Evolutionary conservation across 2,113 vertebrate species (phyloP).

Genomic region (Lampris megalopsis): DNA sequence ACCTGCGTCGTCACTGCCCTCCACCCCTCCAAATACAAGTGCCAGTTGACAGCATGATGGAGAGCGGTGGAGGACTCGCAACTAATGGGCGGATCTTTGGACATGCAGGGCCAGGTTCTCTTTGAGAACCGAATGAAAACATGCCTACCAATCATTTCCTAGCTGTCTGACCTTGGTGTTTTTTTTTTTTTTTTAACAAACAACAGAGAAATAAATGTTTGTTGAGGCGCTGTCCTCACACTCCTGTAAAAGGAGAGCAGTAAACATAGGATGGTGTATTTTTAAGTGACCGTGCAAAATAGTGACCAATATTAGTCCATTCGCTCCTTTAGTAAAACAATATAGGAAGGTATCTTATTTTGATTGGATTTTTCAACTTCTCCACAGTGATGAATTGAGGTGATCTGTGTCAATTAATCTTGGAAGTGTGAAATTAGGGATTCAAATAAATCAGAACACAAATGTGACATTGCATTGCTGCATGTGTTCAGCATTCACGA

Average conservation of each 20-base stretch:
- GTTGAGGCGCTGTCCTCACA: slow-evolving; percentile 25
- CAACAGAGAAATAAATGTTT: not conserved
- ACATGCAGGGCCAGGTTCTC: slow-evolving; percentile 32
- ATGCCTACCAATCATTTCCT: slow-evolving; percentile 17
- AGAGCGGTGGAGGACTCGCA: slow-evolving; percentile 41
- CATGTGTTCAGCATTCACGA: not conserved
- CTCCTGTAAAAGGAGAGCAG: not conserved
- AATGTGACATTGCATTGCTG: slow-evolving; percentile 10
- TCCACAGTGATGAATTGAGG: too few species aligned
- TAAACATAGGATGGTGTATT: too few species aligned
- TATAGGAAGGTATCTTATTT: too few species aligned
- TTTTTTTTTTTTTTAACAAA: too few species aligned
- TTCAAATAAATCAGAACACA: not conserved
- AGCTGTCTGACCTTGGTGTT: slow-evolving; percentile 5
- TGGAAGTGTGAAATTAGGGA: too few species aligned
- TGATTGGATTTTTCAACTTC: too few species aligned
- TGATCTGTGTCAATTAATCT: too few species aligned
- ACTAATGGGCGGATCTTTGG: slow-evolving; percentile 65
- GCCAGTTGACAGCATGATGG: slow-evolving; percentile 63
- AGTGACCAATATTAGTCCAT: too few species aligned
- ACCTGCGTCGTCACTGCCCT: slow-evolving; percentile 45
- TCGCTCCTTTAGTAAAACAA: too few species aligned
- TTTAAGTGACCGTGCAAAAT: too few species aligned
- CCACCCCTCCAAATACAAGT: slow-evolving; percentile 50
- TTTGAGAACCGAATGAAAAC: slow-evolving; percentile 43